Evolutionary conservation across 2,113 vertebrate genomes (phyloP).

Genomic region (Galbula dea): DNA sequence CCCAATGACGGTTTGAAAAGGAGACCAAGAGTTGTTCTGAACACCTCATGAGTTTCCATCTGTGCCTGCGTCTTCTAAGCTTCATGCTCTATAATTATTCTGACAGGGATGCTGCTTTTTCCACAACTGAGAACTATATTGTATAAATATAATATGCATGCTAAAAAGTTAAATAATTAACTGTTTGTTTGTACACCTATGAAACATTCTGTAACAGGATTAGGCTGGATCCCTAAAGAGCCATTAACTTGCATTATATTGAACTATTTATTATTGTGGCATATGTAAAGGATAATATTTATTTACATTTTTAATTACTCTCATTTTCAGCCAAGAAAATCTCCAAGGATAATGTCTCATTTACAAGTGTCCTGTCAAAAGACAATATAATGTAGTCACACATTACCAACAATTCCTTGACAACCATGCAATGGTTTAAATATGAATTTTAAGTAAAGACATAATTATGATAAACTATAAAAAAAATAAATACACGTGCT

Average conservation of each 20-base stretch:
- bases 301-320: slow-evolving; percentile 82
- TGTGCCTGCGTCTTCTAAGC: neutral
- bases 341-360: slow-evolving; percentile 79
- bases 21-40: neutral
- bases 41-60: neutral
- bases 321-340: slow-evolving; percentile 80
- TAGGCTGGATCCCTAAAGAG: slow-evolving; percentile 72
- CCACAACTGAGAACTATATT: neutral
- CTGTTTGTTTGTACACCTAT: slow-evolving; percentile 71
- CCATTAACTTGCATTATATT: slow-evolving; percentile 75
- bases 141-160: neutral
- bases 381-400: slow-evolving; percentile 77
- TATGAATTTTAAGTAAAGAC: slow-evolving; percentile 71
- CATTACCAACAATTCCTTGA: slow-evolving; percentile 77
- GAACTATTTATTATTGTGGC: slow-evolving; percentile 78
- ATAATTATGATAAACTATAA: slow-evolving; percentile 74
- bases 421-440: slow-evolving; percentile 70
- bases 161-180: slow-evolving; percentile 68
- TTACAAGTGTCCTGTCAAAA: slow-evolving; percentile 77
- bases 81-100: neutral
- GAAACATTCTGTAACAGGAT: slow-evolving; percentile 69
- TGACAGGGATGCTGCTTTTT: neutral
- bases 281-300: slow-evolving; percentile 82
- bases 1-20: neutral
- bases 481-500: slow-evolving; percentile 19